Evolutionary conservation across 2,797 vertebrate species (phyloP).

Genomic region (Botia kubotai): DNA sequence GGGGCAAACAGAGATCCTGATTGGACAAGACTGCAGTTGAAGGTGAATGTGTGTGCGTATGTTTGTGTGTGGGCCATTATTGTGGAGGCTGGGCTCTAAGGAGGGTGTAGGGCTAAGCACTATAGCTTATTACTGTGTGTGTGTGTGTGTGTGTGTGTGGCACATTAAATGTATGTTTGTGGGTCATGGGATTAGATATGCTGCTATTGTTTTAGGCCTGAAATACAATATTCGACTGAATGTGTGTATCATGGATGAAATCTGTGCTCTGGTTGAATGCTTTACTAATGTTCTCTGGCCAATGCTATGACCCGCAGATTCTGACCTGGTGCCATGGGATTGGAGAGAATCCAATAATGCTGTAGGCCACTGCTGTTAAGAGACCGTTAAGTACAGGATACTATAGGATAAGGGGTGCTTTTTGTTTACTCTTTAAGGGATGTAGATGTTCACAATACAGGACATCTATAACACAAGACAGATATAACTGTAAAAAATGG

Average conservation of each 20-base stretch:
- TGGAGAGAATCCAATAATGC: constrained; percentile 10
- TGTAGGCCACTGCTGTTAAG: constrained; percentile 20
- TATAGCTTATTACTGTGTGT: constrained; percentile 8
- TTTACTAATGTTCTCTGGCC: constrained; percentile 4
- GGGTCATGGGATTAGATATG: constrained; percentile 6
- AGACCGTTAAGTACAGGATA: constrained; percentile 8
- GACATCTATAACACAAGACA: too few species aligned
- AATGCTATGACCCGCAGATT: constrained; percentile 1
- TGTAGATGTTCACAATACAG: background rate
- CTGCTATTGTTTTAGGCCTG: constrained; percentile 14
- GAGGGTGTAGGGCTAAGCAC: constrained; percentile 39
- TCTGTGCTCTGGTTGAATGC: constrained; percentile 2
- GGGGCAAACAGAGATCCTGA: constrained; percentile 47
- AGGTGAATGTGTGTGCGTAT: constrained; percentile 25
- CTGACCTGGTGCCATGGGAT: constrained; percentile 25
- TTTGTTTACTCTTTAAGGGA: constrained; percentile 33
- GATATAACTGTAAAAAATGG: too few species aligned
- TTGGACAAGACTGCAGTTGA: constrained; percentile 42
- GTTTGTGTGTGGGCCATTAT: constrained; percentile 43
- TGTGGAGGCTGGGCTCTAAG: constrained; percentile 36
- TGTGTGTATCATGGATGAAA: constrained; percentile 5
- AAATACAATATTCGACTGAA: constrained; percentile 7
- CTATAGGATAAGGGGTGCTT: constrained; percentile 20
- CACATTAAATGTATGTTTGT: constrained; percentile 10
- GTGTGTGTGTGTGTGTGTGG: background rate